Base-by-base conservation (phyloP, 2,888 invertebrate species). In the Melanargia galathea region DNA sequence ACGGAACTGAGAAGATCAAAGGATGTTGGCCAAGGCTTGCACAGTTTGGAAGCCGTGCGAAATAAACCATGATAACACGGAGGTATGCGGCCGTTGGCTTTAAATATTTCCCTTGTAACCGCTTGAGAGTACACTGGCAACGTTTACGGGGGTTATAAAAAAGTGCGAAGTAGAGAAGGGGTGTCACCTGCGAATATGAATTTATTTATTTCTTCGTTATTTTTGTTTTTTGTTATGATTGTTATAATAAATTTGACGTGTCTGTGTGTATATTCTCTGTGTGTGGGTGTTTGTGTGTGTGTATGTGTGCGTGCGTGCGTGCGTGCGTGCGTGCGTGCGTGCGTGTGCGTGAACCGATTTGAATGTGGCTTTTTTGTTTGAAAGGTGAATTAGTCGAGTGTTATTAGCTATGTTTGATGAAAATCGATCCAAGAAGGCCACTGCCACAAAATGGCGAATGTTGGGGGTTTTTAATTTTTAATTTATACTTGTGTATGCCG, bases 1-100 rank as follows among this genome's bases (percentile, higher is more conserved):
- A 46, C 52, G 59, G 60, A 24, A 72, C 67, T 63, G n/a, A 57
- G 69, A 68, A 1, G 71, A 78, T 55, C 65, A 13, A 30, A n/a
- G 5, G 0, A 40, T 11, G 2, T 43, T 65, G 65, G 67, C 54
- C 60, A 55, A 16, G 40, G 56, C 63, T 61, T 83, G 82, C 83
- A 81, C 73, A 76, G 79, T 81, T 83, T 78, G 82, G 83, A 83
- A 82, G 82, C 82, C 82, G 77, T 81, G 83, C 75, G 78, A 82
- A 87, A 85, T 88, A 87, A 87, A 87, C 86, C 82, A 83, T 76
- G 86, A 85, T 86, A 86, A 83, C 82, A 78, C 75, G 76, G 70
- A 79, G 80, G 82, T 81, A 83, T 82, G 79, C 77, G 77, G 80
- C 79, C 77, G 81, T 79, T 71, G 74, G 78, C 77, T 80, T 80